Evolutionary conservation across 2,888 invertebrate genomes (phyloP).

Genomic region (Andrena bucephala): DNA sequence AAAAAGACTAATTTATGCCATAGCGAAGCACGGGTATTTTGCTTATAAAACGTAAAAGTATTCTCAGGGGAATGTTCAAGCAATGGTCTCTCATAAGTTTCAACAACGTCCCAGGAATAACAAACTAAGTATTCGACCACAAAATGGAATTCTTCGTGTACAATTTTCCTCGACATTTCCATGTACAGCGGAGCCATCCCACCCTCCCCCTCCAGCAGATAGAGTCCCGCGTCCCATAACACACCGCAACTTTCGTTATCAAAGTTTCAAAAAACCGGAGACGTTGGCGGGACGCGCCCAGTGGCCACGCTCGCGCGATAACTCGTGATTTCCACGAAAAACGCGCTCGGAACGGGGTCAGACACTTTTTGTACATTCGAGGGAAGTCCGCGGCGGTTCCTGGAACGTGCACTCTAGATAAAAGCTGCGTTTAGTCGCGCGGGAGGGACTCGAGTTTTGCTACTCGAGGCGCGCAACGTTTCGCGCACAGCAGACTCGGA

Average conservation of each 20-base stretch:
- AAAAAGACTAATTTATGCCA: too few relatives aligned
- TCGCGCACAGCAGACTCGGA: not conserved
- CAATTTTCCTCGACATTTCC: not conserved
- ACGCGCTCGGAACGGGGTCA: constrained; percentile 17
- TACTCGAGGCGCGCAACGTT: not conserved
- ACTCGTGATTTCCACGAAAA: constrained; percentile 7
- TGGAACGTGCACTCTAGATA: constrained; percentile 43
- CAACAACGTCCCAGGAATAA: too few relatives aligned
- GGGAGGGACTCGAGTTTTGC: constrained; percentile 30
- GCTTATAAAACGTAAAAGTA: too few relatives aligned
- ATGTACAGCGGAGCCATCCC: not conserved
- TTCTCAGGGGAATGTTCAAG: too few relatives aligned
- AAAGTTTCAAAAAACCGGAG: not conserved
- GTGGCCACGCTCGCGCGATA: constrained; percentile 1
- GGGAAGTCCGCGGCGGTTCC: constrained; percentile 12
- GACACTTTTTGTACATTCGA: constrained; percentile 17
- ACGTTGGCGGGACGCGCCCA: not conserved
- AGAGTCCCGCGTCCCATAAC: not conserved
- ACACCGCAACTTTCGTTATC: constrained; percentile 3
- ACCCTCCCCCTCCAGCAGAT: not conserved
- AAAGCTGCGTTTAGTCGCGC: constrained; percentile 26
- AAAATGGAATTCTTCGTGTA: not conserved
- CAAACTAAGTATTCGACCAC: too few relatives aligned
- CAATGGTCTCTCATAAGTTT: too few relatives aligned
- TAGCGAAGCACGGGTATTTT: too few relatives aligned